These are phyloP conservation scores for Apteryx mantelli DNA, from an alignment of 2,113 vertebrate species.

Conservation along the genomic window DNA sequence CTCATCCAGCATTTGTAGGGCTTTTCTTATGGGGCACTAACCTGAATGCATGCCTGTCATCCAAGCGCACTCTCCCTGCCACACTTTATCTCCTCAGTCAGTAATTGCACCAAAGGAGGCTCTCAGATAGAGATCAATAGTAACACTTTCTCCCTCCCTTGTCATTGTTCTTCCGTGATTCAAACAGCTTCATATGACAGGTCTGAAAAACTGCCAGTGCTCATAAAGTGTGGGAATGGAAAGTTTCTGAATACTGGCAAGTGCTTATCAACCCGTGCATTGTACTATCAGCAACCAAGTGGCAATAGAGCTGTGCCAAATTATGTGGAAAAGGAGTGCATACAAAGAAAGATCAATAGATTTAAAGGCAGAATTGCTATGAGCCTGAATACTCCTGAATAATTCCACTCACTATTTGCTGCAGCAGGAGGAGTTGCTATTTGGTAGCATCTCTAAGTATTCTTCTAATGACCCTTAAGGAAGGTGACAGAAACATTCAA, in stretches of 20 bases:
- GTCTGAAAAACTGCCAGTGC: conserved; percentile 15
- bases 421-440: background rate
- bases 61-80: background rate
- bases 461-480: background rate
- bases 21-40: background rate
- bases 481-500: background rate
- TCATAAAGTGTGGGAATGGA: conserved; percentile 68
- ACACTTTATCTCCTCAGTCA: background rate
- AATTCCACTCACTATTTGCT: conserved; percentile 17
- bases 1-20: background rate
- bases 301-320: conserved; percentile 41
- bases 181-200: conserved; percentile 46
- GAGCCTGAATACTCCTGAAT: background rate
- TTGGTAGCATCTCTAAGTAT: background rate
- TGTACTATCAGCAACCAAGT: conserved; percentile 37
- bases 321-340: conserved; percentile 36
- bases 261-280: conserved; percentile 38
- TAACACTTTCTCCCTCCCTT: conserved; percentile 51
- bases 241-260: conserved; percentile 65
- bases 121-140: conserved; percentile 23
- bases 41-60: background rate
- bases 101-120: conserved; percentile 58
- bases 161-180: conserved; percentile 57
- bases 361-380: background rate
- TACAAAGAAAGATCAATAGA: conserved; percentile 31